phyloP scores from a whole-genome alignment of 37 sponge, comb jelly and placozoan species.

The Cladorhizidae sp. region DNA sequence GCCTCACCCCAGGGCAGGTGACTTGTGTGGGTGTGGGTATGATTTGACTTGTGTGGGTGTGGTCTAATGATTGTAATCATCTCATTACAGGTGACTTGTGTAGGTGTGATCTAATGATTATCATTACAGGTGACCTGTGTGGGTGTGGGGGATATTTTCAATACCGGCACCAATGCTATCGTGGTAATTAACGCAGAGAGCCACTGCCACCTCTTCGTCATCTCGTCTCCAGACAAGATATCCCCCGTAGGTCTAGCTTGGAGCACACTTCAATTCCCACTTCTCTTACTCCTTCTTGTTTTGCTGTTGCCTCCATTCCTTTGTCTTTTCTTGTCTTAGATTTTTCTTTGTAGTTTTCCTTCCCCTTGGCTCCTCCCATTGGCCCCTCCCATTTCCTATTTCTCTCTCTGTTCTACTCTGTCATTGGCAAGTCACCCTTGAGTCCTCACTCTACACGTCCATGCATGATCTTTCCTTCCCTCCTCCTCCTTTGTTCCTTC shows the following conservation, averaged over 20 bases:
- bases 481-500: too few relatives aligned
- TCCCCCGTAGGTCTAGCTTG: constrained; percentile 1
- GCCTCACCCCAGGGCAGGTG: too few relatives aligned
- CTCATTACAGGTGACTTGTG: too few relatives aligned
- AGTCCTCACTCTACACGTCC: too few relatives aligned
- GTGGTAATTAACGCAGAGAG: constrained; percentile 52
- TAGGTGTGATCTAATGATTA: too few relatives aligned
- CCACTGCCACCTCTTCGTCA: constrained; percentile 34
- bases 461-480: too few relatives aligned
- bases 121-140: constrained; percentile 71
- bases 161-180: constrained; percentile 30
- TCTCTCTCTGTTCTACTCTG: too few relatives aligned
- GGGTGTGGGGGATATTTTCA: constrained; percentile 60
- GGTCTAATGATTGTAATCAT: neutral
- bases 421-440: too few relatives aligned
- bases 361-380: neutral
- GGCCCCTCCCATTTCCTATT: neutral
- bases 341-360: too few relatives aligned
- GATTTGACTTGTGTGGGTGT: too few relatives aligned
- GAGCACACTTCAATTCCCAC: neutral
- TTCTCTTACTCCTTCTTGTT: neutral
- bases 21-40: neutral
- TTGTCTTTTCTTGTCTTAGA: too few relatives aligned
- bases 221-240: neutral
- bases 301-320: neutral